phyloP scores from a whole-genome alignment of 2,113 vertebrate species.

The Xerus inauris region DNA sequence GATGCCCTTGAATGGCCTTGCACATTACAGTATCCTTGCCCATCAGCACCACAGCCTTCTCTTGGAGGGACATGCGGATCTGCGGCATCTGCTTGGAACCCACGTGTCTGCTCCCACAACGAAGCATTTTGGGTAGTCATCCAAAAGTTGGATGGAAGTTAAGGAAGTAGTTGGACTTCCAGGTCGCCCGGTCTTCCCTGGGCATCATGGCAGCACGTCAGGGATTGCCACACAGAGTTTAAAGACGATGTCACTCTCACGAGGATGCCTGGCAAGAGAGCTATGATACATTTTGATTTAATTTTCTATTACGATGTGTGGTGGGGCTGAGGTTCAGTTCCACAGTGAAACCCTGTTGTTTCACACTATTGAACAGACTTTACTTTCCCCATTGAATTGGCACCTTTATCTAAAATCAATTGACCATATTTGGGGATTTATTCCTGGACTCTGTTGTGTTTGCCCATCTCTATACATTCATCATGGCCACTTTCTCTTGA shows the following conservation, averaged over 20 bases:
- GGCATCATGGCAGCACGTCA: constrained; percentile 99
- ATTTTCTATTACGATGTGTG: neutral
- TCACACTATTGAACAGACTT: neutral
- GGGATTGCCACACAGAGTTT: constrained; percentile 98
- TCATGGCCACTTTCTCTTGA: neutral
- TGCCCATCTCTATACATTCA: too few species aligned
- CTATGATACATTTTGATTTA: neutral
- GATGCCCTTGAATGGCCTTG: constrained; percentile 98
- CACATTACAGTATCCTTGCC: constrained; percentile 99
- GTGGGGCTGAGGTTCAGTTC: neutral
- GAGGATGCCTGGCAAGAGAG: too few species aligned
- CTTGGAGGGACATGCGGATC: constrained; percentile 96
- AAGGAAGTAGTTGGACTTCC: constrained; percentile 99
- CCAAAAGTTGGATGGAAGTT: constrained; percentile 99
- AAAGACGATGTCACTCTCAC: constrained; percentile 92
- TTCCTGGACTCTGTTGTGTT: neutral
- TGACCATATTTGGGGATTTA: neutral
- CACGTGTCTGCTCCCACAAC: too few species aligned
- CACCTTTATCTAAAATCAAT: neutral
- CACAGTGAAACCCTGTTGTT: neutral
- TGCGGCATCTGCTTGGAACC: constrained; percentile 99
- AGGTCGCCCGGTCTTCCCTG: constrained; percentile 99
- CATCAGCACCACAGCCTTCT: constrained; percentile 97
- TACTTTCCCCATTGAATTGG: neutral
- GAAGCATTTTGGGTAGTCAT: too few species aligned